A percentile compares a stretch with the other conserved stretches of the same genome.
phyloP scores from a whole-genome alignment of 1,140 invertebrate species.

The Lordiphosa collinella region DNA sequence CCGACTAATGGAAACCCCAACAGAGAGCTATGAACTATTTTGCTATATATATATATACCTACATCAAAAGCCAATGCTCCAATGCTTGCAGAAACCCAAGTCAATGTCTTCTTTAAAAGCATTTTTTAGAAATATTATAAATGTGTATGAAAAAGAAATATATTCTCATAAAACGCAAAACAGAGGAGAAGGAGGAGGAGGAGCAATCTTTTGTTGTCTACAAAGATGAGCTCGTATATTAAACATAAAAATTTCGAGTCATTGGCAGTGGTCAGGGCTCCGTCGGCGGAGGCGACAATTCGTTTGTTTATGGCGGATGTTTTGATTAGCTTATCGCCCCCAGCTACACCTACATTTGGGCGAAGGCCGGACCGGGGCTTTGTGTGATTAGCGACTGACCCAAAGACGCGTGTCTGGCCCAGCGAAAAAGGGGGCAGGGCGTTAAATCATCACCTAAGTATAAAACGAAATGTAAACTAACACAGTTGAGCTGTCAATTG shows the following conservation, averaged over 20 bases:
- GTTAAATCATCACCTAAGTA: constrained; percentile 31
- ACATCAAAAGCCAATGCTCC: constrained; percentile 25
- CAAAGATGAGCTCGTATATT: constrained; percentile 1
- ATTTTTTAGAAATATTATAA: constrained; percentile 45
- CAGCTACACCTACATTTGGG: constrained; percentile 35
- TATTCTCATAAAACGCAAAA: neutral
- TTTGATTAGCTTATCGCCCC: constrained; percentile 45
- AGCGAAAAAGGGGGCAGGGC: constrained; percentile 17
- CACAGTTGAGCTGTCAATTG: constrained; percentile 13
- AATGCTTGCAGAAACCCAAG: constrained; percentile 35
- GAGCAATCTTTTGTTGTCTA: constrained; percentile 3
- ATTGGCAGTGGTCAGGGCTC: constrained; percentile 63
- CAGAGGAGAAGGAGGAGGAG: too few species aligned
- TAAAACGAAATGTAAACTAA: constrained; percentile 10
- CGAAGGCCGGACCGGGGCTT: constrained; percentile 14
- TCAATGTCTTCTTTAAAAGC: constrained; percentile 46
- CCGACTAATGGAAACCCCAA: neutral
- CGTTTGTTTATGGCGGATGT: constrained; percentile 62
- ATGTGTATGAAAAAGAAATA: constrained; percentile 12
- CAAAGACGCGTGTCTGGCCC: constrained; percentile 27
- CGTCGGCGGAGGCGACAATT: constrained; percentile 26
- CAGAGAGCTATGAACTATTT: constrained; percentile 3
- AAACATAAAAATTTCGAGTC: constrained; percentile 33
- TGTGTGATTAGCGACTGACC: constrained; percentile 19
- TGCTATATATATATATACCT: constrained; percentile 17